Base-by-base conservation (phyloP, 1,140 invertebrate genomes). In the Leptestheria dahalacensis region DNA sequence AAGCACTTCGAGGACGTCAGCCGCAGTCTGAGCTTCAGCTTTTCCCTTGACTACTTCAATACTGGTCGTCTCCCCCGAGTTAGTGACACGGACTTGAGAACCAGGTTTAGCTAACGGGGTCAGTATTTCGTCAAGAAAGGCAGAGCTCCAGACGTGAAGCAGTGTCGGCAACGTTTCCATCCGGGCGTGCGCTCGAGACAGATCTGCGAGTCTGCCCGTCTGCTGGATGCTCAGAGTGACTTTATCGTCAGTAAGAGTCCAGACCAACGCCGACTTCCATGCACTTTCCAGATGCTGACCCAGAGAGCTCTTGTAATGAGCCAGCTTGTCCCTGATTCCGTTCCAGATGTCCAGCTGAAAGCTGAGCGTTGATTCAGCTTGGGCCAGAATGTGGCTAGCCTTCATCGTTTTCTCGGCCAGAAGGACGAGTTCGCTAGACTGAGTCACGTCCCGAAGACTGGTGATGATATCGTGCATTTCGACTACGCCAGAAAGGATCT, bases 1-100 rank as follows among this genome's bases (percentile, higher is more conserved):
- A 77, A 0, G 84, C 79, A 47, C 72, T 69, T 61, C 76, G 72
- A 65, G 83, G 83, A 41, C 65, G 60, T 21, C n/a, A n/a, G 76
- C 75, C 54, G 68, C 72, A 49, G 68, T 41, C 15, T 41, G 33
- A 41, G 33, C 15, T 15, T 41, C 67, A 51, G 73, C 73, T 55
- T 67, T 68, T 60, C 75, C n/a, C n/a, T n/a, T n/a, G n/a, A n/a
- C 72, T 21, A 72, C 59, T 10, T 75, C 70, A 61, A 71, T 69
- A 69, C 61, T 52, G 68, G 70, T 23, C 69, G 72, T 20, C 66
- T 66, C 60, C 73, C 69, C 55, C 75, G 68, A 47, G 33, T 21
- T 21, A 33, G n/a, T 51, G 2, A 67, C 66, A 9, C 68, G 62
- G 47, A 82, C 71, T 10, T 61, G 64, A 64, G 75, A 74, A n/a